Evolutionary conservation across 2,888 invertebrate genomes (phyloP).

Genomic region (Linnaemya vulpina): DNA sequence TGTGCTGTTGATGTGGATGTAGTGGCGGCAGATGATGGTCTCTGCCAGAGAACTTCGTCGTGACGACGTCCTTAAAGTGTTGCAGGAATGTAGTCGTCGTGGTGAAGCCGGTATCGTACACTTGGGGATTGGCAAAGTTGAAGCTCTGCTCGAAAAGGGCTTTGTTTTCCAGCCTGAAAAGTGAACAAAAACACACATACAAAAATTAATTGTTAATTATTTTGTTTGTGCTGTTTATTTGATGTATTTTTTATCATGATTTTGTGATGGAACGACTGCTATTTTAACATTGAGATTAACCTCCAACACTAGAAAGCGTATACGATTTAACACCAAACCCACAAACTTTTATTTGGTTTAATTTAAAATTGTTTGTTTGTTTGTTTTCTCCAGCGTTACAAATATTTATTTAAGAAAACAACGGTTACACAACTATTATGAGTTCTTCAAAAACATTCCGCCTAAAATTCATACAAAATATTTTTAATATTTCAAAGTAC

Average conservation of each 20-base stretch:
- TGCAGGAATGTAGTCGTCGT: conserved; percentile 83
- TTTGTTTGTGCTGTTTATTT: not conserved
- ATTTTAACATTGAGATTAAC: conserved; percentile 53
- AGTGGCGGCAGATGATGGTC: conserved; percentile 81
- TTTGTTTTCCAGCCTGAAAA: conserved; percentile 63
- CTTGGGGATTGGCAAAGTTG: conserved; percentile 72
- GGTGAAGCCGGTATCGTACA: conserved; percentile 82
- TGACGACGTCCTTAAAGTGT: conserved; percentile 83
- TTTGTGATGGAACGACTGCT: not conserved
- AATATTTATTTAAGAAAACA: conserved; percentile 42
- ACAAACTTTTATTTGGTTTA: conserved; percentile 1
- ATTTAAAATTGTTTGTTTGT: conserved; percentile 33
- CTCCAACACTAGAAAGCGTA: conserved; percentile 62
- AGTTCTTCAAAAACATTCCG: conserved; percentile 50
- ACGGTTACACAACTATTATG: not conserved
- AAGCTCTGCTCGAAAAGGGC: conserved; percentile 70
- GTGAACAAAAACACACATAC: not conserved
- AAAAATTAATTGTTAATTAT: not conserved
- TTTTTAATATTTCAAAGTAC: not conserved
- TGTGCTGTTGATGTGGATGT: conserved; percentile 80
- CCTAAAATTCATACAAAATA: conserved; percentile 31
- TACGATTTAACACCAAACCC: conserved; percentile 61
- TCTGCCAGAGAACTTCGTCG: conserved; percentile 82
- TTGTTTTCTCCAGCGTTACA: conserved; percentile 36
- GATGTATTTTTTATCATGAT: not conserved